phyloP scores from a whole-genome alignment of 2,888 invertebrate species.

The Chrysodeixis includens region DNA sequence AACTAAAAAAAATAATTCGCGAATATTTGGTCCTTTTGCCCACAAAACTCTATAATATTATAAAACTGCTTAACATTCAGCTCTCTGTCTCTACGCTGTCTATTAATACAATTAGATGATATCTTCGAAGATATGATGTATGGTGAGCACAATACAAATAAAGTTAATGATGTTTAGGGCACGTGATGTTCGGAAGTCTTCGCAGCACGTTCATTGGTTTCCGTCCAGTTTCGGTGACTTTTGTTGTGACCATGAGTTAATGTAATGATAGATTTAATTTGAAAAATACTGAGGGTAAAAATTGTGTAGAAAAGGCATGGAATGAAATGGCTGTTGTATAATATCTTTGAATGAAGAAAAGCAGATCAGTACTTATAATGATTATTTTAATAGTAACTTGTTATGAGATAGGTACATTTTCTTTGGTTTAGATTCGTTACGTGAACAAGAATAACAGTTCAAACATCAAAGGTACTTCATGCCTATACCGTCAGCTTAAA shows the following conservation, averaged over 20 bases:
- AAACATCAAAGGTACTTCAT: too few species aligned
- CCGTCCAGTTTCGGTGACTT: constrained; percentile 70
- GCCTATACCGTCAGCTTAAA: too few species aligned
- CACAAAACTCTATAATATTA: background rate
- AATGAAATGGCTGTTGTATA: too few species aligned
- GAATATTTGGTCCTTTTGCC: background rate
- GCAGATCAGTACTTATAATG: too few species aligned
- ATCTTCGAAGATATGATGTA: constrained; percentile 40
- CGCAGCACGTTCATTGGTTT: constrained; percentile 75
- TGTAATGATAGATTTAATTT: constrained; percentile 10
- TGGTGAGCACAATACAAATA: constrained; percentile 58
- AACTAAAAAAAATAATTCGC: background rate
- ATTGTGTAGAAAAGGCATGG: too few species aligned
- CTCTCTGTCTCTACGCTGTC: background rate
- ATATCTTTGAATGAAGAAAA: too few species aligned
- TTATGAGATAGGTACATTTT: too few species aligned
- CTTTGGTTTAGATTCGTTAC: too few species aligned
- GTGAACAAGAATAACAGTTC: too few species aligned
- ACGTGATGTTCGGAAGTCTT: constrained; percentile 67
- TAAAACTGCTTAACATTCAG: background rate
- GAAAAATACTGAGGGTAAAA: background rate
- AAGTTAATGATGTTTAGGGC: constrained; percentile 51
- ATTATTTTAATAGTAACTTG: too few species aligned
- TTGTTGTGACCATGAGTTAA: constrained; percentile 55
- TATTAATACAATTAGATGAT: constrained; percentile 13